phyloP scores from a whole-genome alignment of 1,140 invertebrate species.

The Lycorma delicatula region DNA sequence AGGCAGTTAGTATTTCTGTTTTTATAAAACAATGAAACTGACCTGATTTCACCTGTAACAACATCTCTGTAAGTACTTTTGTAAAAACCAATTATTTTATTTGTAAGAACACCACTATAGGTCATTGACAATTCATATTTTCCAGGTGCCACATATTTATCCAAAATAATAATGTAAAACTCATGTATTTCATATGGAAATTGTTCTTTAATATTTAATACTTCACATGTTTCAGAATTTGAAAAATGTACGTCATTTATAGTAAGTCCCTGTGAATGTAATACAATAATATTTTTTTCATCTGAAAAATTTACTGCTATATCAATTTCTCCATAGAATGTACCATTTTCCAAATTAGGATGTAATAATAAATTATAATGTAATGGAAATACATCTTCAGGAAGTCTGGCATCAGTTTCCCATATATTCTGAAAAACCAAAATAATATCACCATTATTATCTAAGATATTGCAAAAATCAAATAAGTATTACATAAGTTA shows the following conservation, averaged over 20 bases:
- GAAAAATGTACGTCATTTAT: constrained; percentile 36
- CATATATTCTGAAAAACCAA: constrained; percentile 21
- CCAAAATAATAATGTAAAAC: constrained; percentile 53
- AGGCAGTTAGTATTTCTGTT: too few species aligned
- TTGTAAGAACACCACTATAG: constrained; percentile 56
- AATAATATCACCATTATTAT: background rate
- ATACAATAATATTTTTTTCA: constrained; percentile 49
- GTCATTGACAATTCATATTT: constrained; percentile 52
- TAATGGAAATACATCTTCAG: constrained; percentile 53
- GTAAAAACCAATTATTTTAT: constrained; percentile 70
- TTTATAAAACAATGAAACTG: constrained; percentile 17
- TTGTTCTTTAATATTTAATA: constrained; percentile 34
- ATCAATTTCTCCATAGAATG: constrained; percentile 59
- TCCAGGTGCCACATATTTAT: constrained; percentile 43
- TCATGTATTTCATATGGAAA: constrained; percentile 50
- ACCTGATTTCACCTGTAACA: constrained; percentile 49
- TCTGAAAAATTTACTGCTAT: constrained; percentile 55
- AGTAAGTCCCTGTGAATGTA: constrained; percentile 59
- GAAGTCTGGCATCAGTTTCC: constrained; percentile 47
- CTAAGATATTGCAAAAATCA: too few species aligned
- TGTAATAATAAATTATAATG: constrained; percentile 67
- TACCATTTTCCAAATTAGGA: constrained; percentile 59
- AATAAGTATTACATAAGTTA: too few species aligned
- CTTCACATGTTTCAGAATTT: constrained; percentile 29
- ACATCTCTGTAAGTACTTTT: constrained; percentile 58